Percentiles rank a stretch among this genome's conserved stretches.
Evolutionary conservation across 1,140 invertebrate species (phyloP).

Genomic region (Anastrepha ludens): DNA sequence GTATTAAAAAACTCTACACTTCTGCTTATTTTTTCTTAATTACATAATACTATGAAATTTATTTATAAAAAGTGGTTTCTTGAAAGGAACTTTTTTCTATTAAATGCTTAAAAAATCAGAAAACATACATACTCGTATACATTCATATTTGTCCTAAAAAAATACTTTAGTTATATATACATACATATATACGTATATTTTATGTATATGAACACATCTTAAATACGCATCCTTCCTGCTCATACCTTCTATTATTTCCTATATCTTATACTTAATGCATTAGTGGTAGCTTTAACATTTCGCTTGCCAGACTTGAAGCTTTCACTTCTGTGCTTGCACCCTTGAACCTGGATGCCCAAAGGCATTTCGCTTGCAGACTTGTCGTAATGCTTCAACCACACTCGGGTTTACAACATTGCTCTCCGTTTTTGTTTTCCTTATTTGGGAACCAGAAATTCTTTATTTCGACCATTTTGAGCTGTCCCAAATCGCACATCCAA

Average conservation of each 20-base stretch:
- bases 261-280: too few species aligned
- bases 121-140: too few species aligned
- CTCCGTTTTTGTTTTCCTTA: neutral
- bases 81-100: too few species aligned
- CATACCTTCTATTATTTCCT: too few species aligned
- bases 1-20: too few species aligned
- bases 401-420: neutral
- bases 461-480: conserved; percentile 63
- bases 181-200: neutral
- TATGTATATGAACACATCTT: too few species aligned
- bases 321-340: neutral
- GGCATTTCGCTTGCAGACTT: neutral
- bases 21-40: too few species aligned
- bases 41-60: too few species aligned
- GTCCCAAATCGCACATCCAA: conserved; percentile 69
- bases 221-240: neutral
- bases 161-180: neutral
- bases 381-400: neutral
- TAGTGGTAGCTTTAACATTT: too few species aligned
- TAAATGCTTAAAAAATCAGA: too few species aligned
- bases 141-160: too few species aligned
- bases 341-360: neutral
- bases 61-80: too few species aligned
- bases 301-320: neutral
- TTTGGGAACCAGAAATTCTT: conserved; percentile 28